Evolutionary conservation across 2,888 invertebrate genomes (phyloP).

Genomic region (Megalurothrips usitatus): DNA sequence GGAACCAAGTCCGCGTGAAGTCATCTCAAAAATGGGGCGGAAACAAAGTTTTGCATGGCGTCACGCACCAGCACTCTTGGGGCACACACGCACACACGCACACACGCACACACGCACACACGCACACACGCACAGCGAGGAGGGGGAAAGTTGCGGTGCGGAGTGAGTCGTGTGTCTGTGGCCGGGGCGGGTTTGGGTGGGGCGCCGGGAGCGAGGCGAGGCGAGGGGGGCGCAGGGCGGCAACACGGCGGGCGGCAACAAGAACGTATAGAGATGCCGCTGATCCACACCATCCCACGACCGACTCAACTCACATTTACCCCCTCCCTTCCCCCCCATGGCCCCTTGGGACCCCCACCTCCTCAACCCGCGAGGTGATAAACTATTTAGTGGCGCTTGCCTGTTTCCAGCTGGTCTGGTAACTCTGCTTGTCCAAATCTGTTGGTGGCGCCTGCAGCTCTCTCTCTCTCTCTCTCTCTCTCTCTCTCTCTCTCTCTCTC

Average conservation of each 20-base stretch:
- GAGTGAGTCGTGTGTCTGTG: no score
- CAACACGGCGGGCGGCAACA: no score
- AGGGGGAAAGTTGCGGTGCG: not conserved
- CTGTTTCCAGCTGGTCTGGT: not conserved
- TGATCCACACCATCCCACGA: no score
- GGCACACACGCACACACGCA: not conserved
- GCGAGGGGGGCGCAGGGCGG: no score
- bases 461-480: not conserved
- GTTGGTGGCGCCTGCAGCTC: not conserved
- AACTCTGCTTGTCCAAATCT: not conserved
- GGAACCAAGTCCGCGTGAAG: not conserved
- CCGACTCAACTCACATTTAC: no score
- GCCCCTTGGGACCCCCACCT: no score
- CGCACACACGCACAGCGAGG: not conserved
- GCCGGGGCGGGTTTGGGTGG: not conserved
- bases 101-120: not conserved
- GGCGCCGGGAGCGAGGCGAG: not conserved
- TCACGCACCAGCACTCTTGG: no score
- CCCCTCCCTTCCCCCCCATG: no score
- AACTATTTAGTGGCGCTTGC: not conserved
- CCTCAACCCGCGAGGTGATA: not conserved
- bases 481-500: not conserved
- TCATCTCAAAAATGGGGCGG: no score
- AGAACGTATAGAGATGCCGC: no score
- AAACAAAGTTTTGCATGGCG: no score